Evolutionary conservation across 2,113 vertebrate species (phyloP).

Genomic region (Odontophorus gujanensis): DNA sequence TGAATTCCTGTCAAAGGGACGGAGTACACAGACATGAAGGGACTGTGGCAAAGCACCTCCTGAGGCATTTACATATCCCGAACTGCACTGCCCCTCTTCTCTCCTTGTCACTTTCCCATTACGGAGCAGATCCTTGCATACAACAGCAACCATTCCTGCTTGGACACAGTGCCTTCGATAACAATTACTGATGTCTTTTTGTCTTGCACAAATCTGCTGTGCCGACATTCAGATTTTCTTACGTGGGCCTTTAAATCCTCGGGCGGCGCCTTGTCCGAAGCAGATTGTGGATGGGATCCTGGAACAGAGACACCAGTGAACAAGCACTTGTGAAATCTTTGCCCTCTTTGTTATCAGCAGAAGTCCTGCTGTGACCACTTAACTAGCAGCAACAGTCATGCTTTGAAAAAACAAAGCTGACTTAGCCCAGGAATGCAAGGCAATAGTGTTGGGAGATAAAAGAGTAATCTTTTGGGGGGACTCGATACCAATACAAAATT

Average conservation of each 20-base stretch:
- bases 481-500: not conserved
- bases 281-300: constrained; percentile 86
- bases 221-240: constrained; percentile 80
- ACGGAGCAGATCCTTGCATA: rapidly evolving
- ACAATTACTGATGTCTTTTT: rapidly evolving
- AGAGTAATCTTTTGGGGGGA: not conserved
- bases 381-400: not conserved
- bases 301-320: not conserved
- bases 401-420: not conserved
- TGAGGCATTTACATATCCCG: not conserved
- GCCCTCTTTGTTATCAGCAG: not conserved
- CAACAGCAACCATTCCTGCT: not conserved
- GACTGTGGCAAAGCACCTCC: not conserved
- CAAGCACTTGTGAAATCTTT: not conserved
- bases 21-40: not conserved
- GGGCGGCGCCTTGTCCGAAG: constrained; percentile 86
- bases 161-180: rapidly evolving
- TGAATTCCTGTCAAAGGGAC: not conserved
- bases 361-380: not conserved
- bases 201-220: not conserved
- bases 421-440: not conserved
- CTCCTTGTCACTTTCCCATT: not conserved
- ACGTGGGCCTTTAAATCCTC: constrained; percentile 83
- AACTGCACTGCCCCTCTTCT: not conserved
- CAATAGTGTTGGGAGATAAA: not conserved